phyloP scores from a whole-genome alignment of 2,888 invertebrate genomes.

The Parelbella ahira region DNA sequence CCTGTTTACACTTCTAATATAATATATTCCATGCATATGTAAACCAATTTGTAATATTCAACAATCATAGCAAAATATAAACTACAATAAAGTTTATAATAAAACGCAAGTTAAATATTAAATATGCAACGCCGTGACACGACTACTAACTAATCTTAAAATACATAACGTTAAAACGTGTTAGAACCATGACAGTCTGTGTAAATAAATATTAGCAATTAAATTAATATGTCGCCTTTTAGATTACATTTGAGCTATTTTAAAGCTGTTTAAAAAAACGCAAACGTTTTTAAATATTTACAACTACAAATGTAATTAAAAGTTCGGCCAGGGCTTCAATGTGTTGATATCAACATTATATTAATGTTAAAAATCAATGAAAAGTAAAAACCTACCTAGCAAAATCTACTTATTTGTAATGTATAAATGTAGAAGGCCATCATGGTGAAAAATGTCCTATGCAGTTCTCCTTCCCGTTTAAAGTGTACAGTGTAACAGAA shows the following conservation, averaged over 20 bases:
- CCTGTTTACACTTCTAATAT: background rate
- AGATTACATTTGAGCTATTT: conserved; percentile 57
- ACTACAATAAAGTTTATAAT: conserved; percentile 59
- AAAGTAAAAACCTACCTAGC: conserved; percentile 33
- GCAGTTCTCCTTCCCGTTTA: conserved; percentile 7
- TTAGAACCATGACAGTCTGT: conserved; percentile 44
- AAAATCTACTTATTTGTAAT: conserved; percentile 41
- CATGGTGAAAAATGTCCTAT: conserved; percentile 39
- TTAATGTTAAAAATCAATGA: conserved; percentile 15
- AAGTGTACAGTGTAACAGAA: too few relatives aligned
- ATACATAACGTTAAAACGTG: conserved; percentile 43
- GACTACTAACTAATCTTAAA: conserved; percentile 43
- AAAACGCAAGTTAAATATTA: conserved; percentile 66
- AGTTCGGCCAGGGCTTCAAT: conserved; percentile 13
- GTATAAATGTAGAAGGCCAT: conserved; percentile 54
- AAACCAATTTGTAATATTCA: conserved; percentile 44
- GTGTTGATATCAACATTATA: conserved; percentile 1
- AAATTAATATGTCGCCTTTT: conserved; percentile 44
- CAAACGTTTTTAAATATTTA: conserved; percentile 31
- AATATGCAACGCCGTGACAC: conserved; percentile 61
- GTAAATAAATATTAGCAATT: conserved; percentile 56
- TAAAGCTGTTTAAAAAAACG: conserved; percentile 51
- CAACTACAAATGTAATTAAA: conserved; percentile 28
- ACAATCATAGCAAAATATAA: conserved; percentile 62
- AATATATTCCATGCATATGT: conserved; percentile 23